These are phyloP conservation scores for Lutjanus campechanus DNA, from an alignment of 2,797 vertebrate species.

Conservation along the genomic window DNA sequence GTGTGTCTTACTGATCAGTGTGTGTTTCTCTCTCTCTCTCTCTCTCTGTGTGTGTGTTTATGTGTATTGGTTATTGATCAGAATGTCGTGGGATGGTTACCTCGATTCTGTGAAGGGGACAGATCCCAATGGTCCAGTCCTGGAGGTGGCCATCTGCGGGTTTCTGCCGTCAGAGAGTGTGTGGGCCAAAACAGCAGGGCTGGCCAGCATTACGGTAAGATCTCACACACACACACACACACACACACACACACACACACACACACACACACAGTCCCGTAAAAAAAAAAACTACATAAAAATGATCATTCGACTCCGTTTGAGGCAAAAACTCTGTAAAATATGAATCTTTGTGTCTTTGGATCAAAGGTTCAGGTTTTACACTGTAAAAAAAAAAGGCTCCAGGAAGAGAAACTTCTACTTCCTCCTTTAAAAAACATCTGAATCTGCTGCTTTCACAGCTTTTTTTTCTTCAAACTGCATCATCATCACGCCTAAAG, in stretches of 20 bases:
- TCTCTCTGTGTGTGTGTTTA: slow-evolving; percentile 12
- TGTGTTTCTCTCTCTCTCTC: slow-evolving; percentile 8
- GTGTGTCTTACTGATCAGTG: not conserved
- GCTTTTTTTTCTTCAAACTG: not conserved
- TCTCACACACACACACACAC: slow-evolving; percentile 35
- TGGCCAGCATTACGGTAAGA: rapidly evolving
- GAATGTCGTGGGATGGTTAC: not conserved
- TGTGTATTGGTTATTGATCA: slow-evolving; percentile 15
- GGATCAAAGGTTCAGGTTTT: not conserved
- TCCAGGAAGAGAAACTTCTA: too few species aligned
- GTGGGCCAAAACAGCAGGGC: rapidly evolving
- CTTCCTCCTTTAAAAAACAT: slow-evolving; percentile 11
- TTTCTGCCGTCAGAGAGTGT: rapidly evolving
- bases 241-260: slow-evolving; percentile 32
- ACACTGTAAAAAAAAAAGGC: not conserved
- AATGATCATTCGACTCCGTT: too few species aligned
- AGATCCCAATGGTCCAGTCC: rapidly evolving
- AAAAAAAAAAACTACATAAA: too few species aligned
- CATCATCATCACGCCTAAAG: not conserved
- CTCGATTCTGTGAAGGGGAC: rapidly evolving
- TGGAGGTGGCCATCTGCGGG: not conserved
- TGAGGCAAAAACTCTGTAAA: too few species aligned
- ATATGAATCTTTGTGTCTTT: too few species aligned
- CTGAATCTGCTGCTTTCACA: not conserved
- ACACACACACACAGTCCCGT: not conserved